Base-by-base conservation (phyloP, 2,888 invertebrate species). In the Agonopterix alstromeriana region DNA sequence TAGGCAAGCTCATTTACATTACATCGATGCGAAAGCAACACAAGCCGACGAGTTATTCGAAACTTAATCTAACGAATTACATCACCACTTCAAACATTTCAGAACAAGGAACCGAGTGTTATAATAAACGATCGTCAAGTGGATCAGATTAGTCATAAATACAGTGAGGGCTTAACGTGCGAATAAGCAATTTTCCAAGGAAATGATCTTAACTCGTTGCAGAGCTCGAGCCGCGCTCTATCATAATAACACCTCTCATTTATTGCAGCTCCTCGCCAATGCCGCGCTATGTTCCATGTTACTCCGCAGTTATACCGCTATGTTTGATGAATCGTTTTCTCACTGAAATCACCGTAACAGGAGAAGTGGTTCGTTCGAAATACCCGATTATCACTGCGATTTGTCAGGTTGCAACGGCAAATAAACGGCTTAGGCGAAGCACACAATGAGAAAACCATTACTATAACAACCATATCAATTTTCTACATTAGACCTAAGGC, bases 131-230 rank as follows among this genome's bases (percentile, higher is more conserved):
- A 54, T 53, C 52, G 54, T 59, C 59, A 57, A 57, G 57, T 57
- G 55, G 54, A 60, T 65, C 63, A 61, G 61, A 63, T 67, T 62
- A 57, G 52, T 54, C 53, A 49, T 67, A 59, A 58, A 59, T 55
- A 61, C 59, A 58, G 58, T 57, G 54, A 42, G 51, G 45, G 61
- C 50, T 60, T 59, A 27, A 61, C 61, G 65, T 62, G 67, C 67
- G 62, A 67, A 63, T 67, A 60, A 72, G 70, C 75, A 73, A 74
- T 76, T 77, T 73, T 77, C 67, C 57, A 57, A 76, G 75, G 74
- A 77, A 76, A 64, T 70, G 70, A 71, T 70, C 65, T 65, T 61
- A 62, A 63, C 66, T 57, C 48, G 52, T 48, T 48, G 63, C 65
- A 61, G 63, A 60, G 58, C 60, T 58, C 54, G 62, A 27, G 27